Conservation (phyloP, 2,113 vertebrate species). For the Centropristis striata region DNA sequence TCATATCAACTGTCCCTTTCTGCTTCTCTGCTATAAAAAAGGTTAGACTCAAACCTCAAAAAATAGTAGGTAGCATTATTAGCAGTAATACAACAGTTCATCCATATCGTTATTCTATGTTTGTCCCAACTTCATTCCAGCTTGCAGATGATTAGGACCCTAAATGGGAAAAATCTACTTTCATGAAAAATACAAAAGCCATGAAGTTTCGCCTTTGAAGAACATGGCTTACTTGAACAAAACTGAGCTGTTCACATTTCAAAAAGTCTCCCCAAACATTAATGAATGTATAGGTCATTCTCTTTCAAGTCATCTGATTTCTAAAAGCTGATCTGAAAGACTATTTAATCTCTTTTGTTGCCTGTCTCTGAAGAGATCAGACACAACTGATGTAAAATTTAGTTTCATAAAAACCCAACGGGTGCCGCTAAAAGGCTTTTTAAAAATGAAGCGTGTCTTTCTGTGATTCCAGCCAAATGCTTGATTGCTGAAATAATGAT, state of each 20-base stretch:
- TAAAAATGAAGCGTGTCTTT: conserved; percentile 78
- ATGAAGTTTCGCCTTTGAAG: conserved; percentile 36
- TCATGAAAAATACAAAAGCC: conserved; percentile 15
- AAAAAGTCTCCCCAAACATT: conserved; percentile 38
- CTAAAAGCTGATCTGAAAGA: conserved; percentile 57
- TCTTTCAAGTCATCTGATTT: conserved; percentile 54
- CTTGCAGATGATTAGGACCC: neutral
- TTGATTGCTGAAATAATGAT: conserved; percentile 82
- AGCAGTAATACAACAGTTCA: neutral
- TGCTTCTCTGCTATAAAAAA: neutral
- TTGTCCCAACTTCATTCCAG: neutral
- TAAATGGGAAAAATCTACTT: conserved; percentile 15
- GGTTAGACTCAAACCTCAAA: neutral
- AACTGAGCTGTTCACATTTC: conserved; percentile 36
- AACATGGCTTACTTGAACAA: conserved; percentile 31
- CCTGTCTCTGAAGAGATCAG: conserved; percentile 58
- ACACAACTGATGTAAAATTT: conserved; percentile 77
- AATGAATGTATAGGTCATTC: conserved; percentile 53
- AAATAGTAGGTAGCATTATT: neutral
- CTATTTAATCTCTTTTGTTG: conserved; percentile 64
- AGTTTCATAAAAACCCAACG: conserved; percentile 63
- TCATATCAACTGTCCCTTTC: no score
- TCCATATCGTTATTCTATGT: neutral
- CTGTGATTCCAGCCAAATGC: conserved; percentile 78
- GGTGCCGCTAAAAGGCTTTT: conserved; percentile 73